Conservation (phyloP, 2,797 vertebrate genomes). For the Enteromius unitaeniatus region DNA sequence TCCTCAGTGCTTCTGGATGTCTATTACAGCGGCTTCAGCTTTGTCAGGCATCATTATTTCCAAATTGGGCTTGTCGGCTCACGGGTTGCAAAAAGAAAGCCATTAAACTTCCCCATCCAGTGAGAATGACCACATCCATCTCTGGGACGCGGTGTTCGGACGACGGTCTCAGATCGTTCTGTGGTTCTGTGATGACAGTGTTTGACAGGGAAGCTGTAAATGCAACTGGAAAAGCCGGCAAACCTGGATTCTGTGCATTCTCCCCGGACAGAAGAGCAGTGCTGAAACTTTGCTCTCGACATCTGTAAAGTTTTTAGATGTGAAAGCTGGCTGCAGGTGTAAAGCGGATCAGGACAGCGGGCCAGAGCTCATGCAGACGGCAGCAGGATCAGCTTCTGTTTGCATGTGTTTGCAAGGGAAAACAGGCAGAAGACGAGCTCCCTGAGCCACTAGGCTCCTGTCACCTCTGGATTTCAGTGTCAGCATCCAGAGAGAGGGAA, state of each 20-base stretch:
- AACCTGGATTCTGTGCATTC: background rate
- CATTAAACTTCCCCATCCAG: slow-evolving; percentile 61
- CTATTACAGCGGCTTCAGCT: slow-evolving; percentile 61
- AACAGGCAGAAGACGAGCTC: slow-evolving; percentile 18
- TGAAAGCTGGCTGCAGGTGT: slow-evolving; percentile 17
- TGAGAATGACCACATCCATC: slow-evolving; percentile 58
- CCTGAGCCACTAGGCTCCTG: slow-evolving; percentile 39
- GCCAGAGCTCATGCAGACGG: slow-evolving; percentile 7
- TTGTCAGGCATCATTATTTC: slow-evolving; percentile 61
- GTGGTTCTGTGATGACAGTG: background rate
- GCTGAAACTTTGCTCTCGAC: background rate
- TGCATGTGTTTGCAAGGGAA: slow-evolving; percentile 31
- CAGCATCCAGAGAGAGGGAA: slow-evolving; percentile 20
- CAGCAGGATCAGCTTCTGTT: slow-evolving; percentile 44
- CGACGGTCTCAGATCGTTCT: too few relatives aligned
- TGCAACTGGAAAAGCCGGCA: background rate
- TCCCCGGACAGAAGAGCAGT: background rate
- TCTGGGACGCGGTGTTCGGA: slow-evolving; percentile 28
- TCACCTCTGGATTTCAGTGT: slow-evolving; percentile 47
- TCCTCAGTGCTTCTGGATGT: slow-evolving; percentile 58
- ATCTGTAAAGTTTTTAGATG: slow-evolving; percentile 12
- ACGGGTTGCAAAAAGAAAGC: slow-evolving; percentile 53
- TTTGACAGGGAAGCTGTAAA: background rate
- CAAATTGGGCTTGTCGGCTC: slow-evolving; percentile 64
- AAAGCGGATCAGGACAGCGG: slow-evolving; percentile 15